Conservation (phyloP, 2,888 invertebrate genomes). For the Seira ritae region DNA sequence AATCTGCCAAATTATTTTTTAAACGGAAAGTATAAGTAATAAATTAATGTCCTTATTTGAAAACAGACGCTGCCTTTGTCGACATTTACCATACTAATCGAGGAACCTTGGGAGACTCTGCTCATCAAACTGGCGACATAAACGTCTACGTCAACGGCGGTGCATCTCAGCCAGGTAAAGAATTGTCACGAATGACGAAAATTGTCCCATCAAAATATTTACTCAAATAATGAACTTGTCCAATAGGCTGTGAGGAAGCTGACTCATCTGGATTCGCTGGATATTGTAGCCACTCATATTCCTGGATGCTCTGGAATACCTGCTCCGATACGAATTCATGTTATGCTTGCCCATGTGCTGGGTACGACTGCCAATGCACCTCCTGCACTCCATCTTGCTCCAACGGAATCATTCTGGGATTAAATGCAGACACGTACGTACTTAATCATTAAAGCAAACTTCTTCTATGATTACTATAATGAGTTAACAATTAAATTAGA, state of each 20-base stretch:
- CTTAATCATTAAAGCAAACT: no score
- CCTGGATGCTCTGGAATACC: slow-evolving; percentile 50
- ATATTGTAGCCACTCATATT: slow-evolving; percentile 63
- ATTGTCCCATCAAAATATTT: not conserved
- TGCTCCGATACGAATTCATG: slow-evolving; percentile 31
- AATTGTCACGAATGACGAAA: not conserved
- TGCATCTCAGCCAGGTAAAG: slow-evolving; percentile 55
- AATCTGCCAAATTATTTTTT: no score
- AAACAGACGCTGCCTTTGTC: slow-evolving; percentile 63
- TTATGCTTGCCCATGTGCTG: slow-evolving; percentile 60
- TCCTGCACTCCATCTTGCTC: slow-evolving; percentile 38
- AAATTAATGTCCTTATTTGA: no score
- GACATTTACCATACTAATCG: slow-evolving; percentile 64
- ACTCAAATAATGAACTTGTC: not conserved
- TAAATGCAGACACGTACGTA: slow-evolving; percentile 28
- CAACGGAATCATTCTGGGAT: slow-evolving; percentile 46
- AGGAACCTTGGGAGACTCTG: slow-evolving; percentile 59
- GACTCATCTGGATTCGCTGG: slow-evolving; percentile 52
- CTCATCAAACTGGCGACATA: slow-evolving; percentile 56
- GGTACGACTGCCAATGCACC: slow-evolving; percentile 52
- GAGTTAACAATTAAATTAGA: no score
- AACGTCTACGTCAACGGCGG: slow-evolving; percentile 67
- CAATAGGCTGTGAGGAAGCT: slow-evolving; percentile 54
- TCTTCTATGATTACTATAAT: no score
- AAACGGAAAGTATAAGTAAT: no score